Evolutionary conservation across 1,140 invertebrate genomes (phyloP).

Genomic region (Nylanderia fulva): DNA sequence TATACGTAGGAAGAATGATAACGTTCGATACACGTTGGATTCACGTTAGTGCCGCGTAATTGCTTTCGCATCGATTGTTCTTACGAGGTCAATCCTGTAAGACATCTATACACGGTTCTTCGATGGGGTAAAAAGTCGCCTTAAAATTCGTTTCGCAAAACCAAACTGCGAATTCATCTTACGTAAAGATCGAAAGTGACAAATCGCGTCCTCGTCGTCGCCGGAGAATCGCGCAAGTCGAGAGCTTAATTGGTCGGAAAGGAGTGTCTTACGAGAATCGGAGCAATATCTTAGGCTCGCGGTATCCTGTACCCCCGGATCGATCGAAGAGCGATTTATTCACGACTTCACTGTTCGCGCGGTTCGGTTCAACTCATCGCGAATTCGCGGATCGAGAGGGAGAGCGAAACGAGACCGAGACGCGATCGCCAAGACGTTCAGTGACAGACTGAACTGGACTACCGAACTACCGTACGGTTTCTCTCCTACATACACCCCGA

Average conservation of each 20-base stretch:
- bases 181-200: too few species aligned
- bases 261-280: too few species aligned
- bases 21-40: slow-evolving; percentile 39
- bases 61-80: slow-evolving; percentile 72
- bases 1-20: slow-evolving; percentile 36
- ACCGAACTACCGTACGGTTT: slow-evolving; percentile 29
- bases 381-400: not conserved
- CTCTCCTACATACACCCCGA: slow-evolving; percentile 66
- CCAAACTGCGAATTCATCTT: too few species aligned
- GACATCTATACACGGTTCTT: slow-evolving; percentile 4
- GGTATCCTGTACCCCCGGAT: too few species aligned
- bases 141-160: not conserved
- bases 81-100: slow-evolving; percentile 60
- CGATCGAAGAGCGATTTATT: not conserved
- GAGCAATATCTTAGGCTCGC: too few species aligned
- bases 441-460: slow-evolving; percentile 75
- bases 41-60: slow-evolving; percentile 66
- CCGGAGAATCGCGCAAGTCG: not conserved
- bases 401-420: not conserved
- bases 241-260: too few species aligned
- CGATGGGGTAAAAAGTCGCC: slow-evolving; percentile 1
- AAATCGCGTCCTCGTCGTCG: not conserved
- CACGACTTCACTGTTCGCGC: slow-evolving; percentile 22
- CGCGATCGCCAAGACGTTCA: slow-evolving; percentile 63
- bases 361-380: not conserved